Evolutionary conservation across 1,140 invertebrate species (phyloP).

Genomic region (Tetragnatha versicolor): DNA sequence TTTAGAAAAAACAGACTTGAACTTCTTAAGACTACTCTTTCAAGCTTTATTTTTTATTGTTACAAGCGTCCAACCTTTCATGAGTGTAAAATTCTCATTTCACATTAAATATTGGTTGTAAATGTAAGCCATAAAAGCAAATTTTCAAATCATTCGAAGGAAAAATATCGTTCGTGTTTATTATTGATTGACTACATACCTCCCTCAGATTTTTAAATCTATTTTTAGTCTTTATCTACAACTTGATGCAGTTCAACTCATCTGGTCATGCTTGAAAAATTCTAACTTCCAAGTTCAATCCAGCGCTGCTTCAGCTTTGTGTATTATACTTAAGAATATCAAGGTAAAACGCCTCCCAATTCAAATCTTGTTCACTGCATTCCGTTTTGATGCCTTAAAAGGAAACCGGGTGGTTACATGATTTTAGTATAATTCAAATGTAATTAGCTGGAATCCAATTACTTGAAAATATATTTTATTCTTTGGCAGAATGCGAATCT

Average conservation of each 20-base stretch:
- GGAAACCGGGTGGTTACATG: too few relatives aligned
- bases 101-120: too few relatives aligned
- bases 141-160: too few relatives aligned
- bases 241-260: constrained; percentile 33
- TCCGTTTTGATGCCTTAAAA: neutral
- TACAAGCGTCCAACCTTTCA: too few relatives aligned
- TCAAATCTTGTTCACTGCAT: too few relatives aligned
- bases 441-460: too few relatives aligned
- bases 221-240: constrained; percentile 36
- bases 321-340: constrained; percentile 42
- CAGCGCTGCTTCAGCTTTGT: constrained; percentile 30
- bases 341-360: constrained; percentile 21
- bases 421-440: too few relatives aligned
- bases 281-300: constrained; percentile 27
- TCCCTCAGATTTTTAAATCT: neutral
- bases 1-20: too few relatives aligned
- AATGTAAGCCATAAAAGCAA: too few relatives aligned
- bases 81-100: too few relatives aligned
- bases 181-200: neutral
- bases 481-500: constrained; percentile 25
- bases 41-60: too few relatives aligned
- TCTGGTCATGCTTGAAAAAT: constrained; percentile 50
- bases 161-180: neutral
- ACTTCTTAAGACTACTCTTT: too few relatives aligned
- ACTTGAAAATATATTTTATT: neutral